Evolutionary conservation across 2,113 vertebrate species (phyloP), one percentile per base, ranked within the genome.

Genomic region (Monopterus albus): DNA sequence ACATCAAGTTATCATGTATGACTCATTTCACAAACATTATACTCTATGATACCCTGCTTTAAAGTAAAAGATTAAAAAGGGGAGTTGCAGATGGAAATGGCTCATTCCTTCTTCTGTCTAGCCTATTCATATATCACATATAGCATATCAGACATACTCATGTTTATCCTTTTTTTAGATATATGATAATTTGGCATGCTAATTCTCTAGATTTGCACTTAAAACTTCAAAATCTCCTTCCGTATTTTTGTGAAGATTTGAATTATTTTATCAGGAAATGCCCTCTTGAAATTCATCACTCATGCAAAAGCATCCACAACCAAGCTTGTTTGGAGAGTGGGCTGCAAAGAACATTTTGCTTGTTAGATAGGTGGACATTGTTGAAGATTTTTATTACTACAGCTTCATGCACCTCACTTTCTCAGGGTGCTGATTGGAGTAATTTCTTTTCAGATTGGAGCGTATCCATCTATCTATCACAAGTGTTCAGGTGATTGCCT

Each of bases 1-100:
- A 99, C 96, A 4, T 96, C 95, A 81, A 96, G 94, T 87, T 93
- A 97, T 82, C 97, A 98, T 95, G 97, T 98, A 95, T 73, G 15
- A 33, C 31, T 61, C 15, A 51, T 61, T 64, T 43, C 33, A 26
- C 3, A 26, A 14, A 7, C 9, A 52, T 56, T 1, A 57, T 12
- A n/a, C n/a, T n/a, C n/a, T n/a, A 36, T 38, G 57, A 74, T 11
- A 57, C 11, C 14, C 1, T 12, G 36, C 21, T 29, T 70, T 20
- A 15, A 50, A 10, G 2, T n/a, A 15, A 40, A 56, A 21, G 7
- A 39, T 28, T 17, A n/a, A n/a, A 45, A 38, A 35, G 9, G 0
- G 11, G 40, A 67, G 13, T 21, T 28, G 31, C 5, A 38, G 12
- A 29, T 51, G 40, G 15, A 43, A 39, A 35, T 26, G 0, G 0